Evolutionary conservation across 2,113 vertebrate genomes (phyloP), one percentile per base, ranked within the genome.

Genomic region (Oryzias celebensis): DNA sequence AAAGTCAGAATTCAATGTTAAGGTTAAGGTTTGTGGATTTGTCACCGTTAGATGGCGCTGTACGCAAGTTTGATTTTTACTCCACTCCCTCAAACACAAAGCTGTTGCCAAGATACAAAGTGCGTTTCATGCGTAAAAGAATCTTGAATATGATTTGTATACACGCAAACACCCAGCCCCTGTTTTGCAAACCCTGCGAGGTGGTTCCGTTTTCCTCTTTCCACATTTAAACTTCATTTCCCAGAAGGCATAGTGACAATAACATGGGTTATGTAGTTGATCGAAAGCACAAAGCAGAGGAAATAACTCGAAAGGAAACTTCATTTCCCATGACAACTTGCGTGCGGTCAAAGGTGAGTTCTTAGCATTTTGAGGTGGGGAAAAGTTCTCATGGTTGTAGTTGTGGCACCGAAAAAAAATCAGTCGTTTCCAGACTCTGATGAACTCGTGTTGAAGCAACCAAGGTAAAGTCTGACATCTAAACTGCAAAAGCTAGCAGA

Each of bases 351-450:
- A 58, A 6, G 14, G 73, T 84, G 88, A 88, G 81, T 74, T 65
- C 45, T 31, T 62, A 14, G 28, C 41, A 26, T 75, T 82, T 79
- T 60, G 72, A 64, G 23, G 66, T 80, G 83, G 84, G 78, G 84
- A 85, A 86, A 90, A 89, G 72, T 91, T 86, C 48, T 84, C 71
- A 69, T 78, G 67, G 45, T 84, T 80, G 72, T 85, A 77, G 82
- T 79, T 60, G 48, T 74, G 61, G 61, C 71, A 77, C 57, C 14
- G 53, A 59, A 52, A 41, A 85, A 81, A 36, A 82, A 66, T 82
- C 65, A 36, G 14, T 31, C 53, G n/a, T 61, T 72, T 70, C 15
- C 52, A 58, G 52, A 48, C 51, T 68, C 1, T 10, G 14, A 16
- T 45, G 45, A 68, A 24, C 52, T 57, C 49, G 51, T 55, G 48